Percentiles rank a stretch among this genome's conserved stretches.
phyloP scores from a whole-genome alignment of 35 echinoderm and acorn worm species.

The Strongylocentrotus purpuratus region DNA sequence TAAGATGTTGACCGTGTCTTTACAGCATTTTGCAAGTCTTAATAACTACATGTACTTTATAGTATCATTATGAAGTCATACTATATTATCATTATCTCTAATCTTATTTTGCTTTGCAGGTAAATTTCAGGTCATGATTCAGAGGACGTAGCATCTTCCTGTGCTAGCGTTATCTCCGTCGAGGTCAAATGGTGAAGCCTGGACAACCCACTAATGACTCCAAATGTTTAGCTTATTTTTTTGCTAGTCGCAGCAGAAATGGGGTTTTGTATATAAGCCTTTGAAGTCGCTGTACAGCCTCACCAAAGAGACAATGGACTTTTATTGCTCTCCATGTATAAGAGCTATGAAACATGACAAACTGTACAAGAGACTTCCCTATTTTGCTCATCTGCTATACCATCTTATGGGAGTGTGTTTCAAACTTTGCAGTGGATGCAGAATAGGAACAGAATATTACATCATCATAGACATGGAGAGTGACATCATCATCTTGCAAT shows the following conservation, averaged over 20 bases:
- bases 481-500: too few relatives aligned
- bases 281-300: too few relatives aligned
- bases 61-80: background rate
- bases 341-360: background rate
- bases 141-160: constrained; percentile 50
- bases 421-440: background rate
- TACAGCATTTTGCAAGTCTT: too few relatives aligned
- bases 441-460: background rate
- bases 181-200: background rate
- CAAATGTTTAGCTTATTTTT: background rate
- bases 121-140: constrained; percentile 87
- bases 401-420: background rate
- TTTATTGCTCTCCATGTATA: background rate
- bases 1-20: too few relatives aligned
- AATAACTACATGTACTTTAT: too few relatives aligned
- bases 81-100: background rate
- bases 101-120: constrained; percentile 54
- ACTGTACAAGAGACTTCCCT: background rate
- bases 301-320: background rate
- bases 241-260: background rate
- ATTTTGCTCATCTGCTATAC: background rate
- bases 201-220: background rate
- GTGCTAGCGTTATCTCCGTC: background rate
- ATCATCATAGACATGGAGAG: background rate
- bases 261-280: background rate